These are phyloP conservation scores for Tetragonula clypearis DNA, from an alignment of 1,140 invertebrate genomes.

Conservation along the genomic window DNA sequence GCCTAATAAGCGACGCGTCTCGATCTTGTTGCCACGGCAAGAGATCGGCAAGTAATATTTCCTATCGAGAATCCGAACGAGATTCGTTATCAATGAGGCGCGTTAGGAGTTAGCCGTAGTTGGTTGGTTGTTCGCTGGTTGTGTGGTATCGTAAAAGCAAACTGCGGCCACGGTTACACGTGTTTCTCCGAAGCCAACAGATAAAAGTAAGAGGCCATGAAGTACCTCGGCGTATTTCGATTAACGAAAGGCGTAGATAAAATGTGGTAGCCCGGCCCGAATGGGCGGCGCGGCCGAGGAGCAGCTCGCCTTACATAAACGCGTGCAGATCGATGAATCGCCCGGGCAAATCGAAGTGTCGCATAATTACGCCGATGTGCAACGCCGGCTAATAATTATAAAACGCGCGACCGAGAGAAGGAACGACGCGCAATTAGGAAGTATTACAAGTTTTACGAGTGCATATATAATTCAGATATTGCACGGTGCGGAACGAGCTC, in stretches of 20 bases:
- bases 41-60: constrained; percentile 2
- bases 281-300: constrained; percentile 16
- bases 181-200: constrained; percentile 45
- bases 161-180: constrained; percentile 43
- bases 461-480: constrained; percentile 51
- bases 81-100: constrained; percentile 33
- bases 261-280: constrained; percentile 33
- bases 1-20: no score
- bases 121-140: background rate
- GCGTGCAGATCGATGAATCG: constrained; percentile 41
- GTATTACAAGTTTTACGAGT: constrained; percentile 56
- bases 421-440: constrained; percentile 54
- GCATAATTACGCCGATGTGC: constrained; percentile 48
- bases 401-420: constrained; percentile 34
- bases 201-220: constrained; percentile 56
- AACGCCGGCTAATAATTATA: constrained; percentile 45
- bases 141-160: constrained; percentile 47
- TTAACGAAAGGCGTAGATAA: constrained; percentile 52
- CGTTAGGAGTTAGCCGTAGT: constrained; percentile 8
- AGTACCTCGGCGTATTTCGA: constrained; percentile 46
- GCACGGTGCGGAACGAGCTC: constrained; percentile 22
- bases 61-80: constrained; percentile 8
- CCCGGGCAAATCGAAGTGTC: constrained; percentile 53
- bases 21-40: no score
- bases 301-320: background rate